Evolutionary conservation across 1,140 invertebrate genomes (phyloP), one percentile per base, ranked within the genome.

Genomic region (Anastrepha ludens): DNA sequence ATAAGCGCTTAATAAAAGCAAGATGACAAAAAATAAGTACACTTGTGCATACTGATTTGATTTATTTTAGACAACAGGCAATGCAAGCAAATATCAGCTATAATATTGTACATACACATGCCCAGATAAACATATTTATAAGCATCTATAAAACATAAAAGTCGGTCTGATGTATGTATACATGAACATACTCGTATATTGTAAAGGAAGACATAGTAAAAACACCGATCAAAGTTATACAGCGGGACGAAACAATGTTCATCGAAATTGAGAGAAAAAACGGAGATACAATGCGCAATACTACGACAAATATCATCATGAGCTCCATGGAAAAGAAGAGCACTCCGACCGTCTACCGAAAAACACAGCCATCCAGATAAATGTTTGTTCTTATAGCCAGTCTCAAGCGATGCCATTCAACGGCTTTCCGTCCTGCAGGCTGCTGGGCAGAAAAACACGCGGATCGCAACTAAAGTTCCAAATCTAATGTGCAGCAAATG

Each of bases 161-260:
- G 41, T 8, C 15, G 17, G 41, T 5, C 41, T 8, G 3, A 44
- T 65, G n/a, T 29, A 39, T 11, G 39, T 15, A 62, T n/a, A 62
- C 60, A 62, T 17, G 17, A 15, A 62, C 15, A 29, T 20, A 17
- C 67, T 44, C 17, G n/a, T 39, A 74, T 74, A 44, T 13, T 74
- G 17, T n/a, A 74, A 47, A n/a, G 41, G 41, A 41, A 44, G 44
- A 17, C 67, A 47, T 74, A 74, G 67, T 81, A 81, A 81, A 74
- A 81, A 81, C 47, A 29, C 3, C 17, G 47, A 29, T 81, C 74
- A 55, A 81, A 81, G 17, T 11, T 88, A 90, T 90, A 88, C 90
- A 92, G 91, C 90, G 91, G 90, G 89, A 92, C 91, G 91, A 92
- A 92, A 91, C 90, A 91, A 89, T 91, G 90, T 90, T 62, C 55